Evolutionary conservation across 2,888 invertebrate genomes (phyloP), one percentile per base, ranked within the genome.

Genomic region (Trypoxylon attenuatum): DNA sequence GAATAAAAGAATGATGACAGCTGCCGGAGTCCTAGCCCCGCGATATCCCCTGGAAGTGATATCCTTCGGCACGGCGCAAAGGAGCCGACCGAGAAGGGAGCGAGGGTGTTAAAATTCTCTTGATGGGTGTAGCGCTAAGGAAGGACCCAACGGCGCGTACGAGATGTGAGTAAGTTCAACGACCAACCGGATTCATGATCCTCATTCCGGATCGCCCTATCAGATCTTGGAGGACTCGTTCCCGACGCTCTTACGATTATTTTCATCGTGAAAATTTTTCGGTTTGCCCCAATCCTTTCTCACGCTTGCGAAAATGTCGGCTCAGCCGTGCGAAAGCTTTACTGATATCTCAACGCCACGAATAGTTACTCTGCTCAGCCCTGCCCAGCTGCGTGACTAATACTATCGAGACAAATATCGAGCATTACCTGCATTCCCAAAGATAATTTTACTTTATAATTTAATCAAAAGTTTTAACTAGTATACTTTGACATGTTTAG

Each of bases 151-250:
- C n/a, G n/a, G n/a, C n/a, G n/a, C n/a, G n/a, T n/a, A n/a, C n/a
- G n/a, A n/a, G n/a, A n/a, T n/a, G 56, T 68, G 71, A 71, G 68
- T 61, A 63, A 65, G 79, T 77, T 80, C 76, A 81, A 78, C 76
- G 77, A 74, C 75, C 78, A 78, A 65, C 29, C 54, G 76, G 80
- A 80, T 79, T 77, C 79, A 80, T 51, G 76, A 65, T 67, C 38
- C 62, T 62, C 70, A 67, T 69, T 73, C 73, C 67, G 62, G 70
- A 67, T 63, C 55, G 72, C 58, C 66, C 66, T 75, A 76, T 75
- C 76, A 75, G 74, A 75, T 75, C 64, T 63, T 49, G 42, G 42
- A 54, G 60, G 43, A 53, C 73, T 57, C 69, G 71, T 58, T 53
- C 63, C 39, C 45, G 42, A 43, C 56, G 70, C 60, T 57, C 72